Percentiles rank a stretch among this genome's conserved stretches.
Conservation (phyloP, 2,888 invertebrate genomes). For the Papilio protenor region DNA sequence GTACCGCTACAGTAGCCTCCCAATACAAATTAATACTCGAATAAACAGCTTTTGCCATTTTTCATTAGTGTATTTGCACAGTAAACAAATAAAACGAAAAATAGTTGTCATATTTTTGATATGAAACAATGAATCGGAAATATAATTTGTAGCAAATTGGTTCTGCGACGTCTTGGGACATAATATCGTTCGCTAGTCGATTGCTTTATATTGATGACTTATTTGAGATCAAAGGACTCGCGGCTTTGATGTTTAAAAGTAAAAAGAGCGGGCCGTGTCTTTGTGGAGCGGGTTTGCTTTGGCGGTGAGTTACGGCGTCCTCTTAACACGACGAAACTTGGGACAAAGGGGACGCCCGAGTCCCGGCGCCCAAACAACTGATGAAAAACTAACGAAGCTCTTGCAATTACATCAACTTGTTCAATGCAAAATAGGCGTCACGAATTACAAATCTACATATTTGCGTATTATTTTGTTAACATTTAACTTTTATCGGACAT, state of each 20-base stretch:
- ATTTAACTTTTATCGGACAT: not conserved
- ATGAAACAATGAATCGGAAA: constrained; percentile 28
- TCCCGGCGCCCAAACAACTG: constrained; percentile 53
- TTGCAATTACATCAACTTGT: constrained; percentile 49
- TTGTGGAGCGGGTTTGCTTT: constrained; percentile 33
- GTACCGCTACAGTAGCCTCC: constrained; percentile 31
- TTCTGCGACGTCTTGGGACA: constrained; percentile 51
- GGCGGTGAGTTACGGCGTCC: constrained; percentile 53
- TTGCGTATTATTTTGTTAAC: not conserved
- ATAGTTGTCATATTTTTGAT: constrained; percentile 25
- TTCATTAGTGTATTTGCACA: constrained; percentile 1
- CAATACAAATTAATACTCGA: constrained; percentile 37
- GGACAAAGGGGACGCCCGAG: constrained; percentile 58
- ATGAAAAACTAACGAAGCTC: constrained; percentile 62
- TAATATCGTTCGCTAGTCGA: constrained; percentile 58
- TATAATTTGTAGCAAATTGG: constrained; percentile 25
- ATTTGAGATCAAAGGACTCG: constrained; percentile 63
- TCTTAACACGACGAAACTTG: constrained; percentile 59
- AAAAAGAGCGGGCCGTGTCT: constrained; percentile 38
- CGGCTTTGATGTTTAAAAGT: constrained; percentile 42
- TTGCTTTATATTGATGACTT: constrained; percentile 75
- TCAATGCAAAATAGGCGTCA: constrained; percentile 51
- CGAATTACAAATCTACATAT: constrained; percentile 44
- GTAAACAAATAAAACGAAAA: constrained; percentile 9
- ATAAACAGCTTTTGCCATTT: constrained; percentile 12